Evolutionary conservation across 1,140 invertebrate genomes (phyloP).

Genomic region (Bathynomus jamesi): DNA sequence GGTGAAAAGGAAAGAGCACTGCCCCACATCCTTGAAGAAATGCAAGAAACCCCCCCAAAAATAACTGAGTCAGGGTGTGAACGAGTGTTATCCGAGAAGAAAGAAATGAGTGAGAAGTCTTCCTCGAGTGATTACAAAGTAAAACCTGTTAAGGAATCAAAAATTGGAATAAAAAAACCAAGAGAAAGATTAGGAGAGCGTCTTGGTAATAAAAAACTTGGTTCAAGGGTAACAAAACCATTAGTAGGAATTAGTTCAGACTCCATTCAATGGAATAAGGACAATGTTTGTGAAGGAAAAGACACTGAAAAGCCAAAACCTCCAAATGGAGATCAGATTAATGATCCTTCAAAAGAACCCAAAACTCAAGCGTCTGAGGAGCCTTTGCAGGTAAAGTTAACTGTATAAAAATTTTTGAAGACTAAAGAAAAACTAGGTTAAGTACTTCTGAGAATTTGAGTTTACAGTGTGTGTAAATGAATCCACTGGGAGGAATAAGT

Average conservation of each 20-base stretch:
- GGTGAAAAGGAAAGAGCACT: not conserved
- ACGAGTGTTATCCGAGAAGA: not conserved
- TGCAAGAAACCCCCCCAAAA: not conserved
- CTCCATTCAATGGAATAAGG: not conserved
- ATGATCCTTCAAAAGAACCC: not conserved
- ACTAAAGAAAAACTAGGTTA: too few species aligned
- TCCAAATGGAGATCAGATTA: too few species aligned
- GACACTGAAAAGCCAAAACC: not conserved
- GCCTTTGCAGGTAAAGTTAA: too few species aligned
- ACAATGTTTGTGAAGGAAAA: not conserved
- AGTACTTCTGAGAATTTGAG: too few species aligned
- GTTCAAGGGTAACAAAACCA: conserved; percentile 21
- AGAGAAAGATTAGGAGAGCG: conserved; percentile 33
- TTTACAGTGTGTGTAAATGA: too few species aligned
- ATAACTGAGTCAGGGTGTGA: not conserved
- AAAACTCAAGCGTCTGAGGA: conserved; percentile 8
- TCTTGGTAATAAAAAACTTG: conserved; percentile 23
- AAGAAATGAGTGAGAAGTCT: not conserved
- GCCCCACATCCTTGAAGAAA: not conserved
- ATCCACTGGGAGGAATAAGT: too few species aligned
- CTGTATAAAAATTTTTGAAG: too few species aligned
- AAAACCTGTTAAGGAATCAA: conserved; percentile 20
- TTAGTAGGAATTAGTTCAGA: conserved; percentile 23
- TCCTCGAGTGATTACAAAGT: not conserved
- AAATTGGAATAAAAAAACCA: conserved; percentile 33